These are phyloP conservation scores for Venusia cambrica DNA, from an alignment of 2,888 invertebrate species.

Conservation along the genomic window DNA sequence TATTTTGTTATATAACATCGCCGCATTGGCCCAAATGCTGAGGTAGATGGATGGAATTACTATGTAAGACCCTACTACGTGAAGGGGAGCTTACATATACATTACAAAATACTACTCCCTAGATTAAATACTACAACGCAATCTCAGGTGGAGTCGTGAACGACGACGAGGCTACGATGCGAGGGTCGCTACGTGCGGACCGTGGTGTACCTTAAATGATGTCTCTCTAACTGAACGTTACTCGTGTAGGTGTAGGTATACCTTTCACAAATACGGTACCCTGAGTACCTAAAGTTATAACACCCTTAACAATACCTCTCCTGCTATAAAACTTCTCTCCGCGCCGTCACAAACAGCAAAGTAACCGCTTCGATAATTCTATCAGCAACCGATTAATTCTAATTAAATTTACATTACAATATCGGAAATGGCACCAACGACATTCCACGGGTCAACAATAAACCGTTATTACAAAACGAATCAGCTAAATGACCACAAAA, in stretches of 20 bases:
- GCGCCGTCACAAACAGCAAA: constrained; percentile 28
- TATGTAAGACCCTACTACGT: constrained; percentile 71
- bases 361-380: constrained; percentile 37
- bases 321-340: constrained; percentile 20
- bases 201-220: constrained; percentile 44
- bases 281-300: constrained; percentile 17
- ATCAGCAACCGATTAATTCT: constrained; percentile 49
- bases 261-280: constrained; percentile 20
- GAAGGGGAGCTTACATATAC: constrained; percentile 68
- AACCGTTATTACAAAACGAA: constrained; percentile 63
- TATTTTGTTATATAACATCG: constrained; percentile 68
- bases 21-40: constrained; percentile 79
- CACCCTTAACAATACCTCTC: constrained; percentile 16
- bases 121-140: constrained; percentile 60
- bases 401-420: constrained; percentile 63
- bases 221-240: constrained; percentile 42
- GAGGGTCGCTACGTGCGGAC: constrained; percentile 27
- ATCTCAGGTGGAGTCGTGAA: constrained; percentile 37
- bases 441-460: constrained; percentile 79
- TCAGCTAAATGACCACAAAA: constrained; percentile 69
- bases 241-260: no score
- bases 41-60: constrained; percentile 83
- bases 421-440: constrained; percentile 77
- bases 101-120: constrained; percentile 72
- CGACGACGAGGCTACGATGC: constrained; percentile 15